Conservation (phyloP, 2,797 vertebrate genomes). For the Rousettus madagascariensis region DNA sequence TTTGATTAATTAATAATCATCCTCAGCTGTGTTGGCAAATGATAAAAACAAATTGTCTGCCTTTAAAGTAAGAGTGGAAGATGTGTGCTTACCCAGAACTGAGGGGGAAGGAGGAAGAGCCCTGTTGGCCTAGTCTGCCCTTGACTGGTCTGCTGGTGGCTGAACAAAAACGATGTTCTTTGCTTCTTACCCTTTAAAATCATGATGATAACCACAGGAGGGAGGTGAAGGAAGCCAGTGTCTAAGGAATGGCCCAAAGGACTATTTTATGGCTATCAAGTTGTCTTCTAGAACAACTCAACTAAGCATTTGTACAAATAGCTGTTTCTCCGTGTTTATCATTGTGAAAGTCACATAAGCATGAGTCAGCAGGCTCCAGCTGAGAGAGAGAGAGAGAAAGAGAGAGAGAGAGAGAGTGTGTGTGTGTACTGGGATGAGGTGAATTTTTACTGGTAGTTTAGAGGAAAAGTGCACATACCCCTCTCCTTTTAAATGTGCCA, state of each 20-base stretch:
- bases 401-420: background rate
- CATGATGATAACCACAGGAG: background rate
- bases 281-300: constrained; percentile 9
- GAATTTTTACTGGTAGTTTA: background rate
- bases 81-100: constrained; percentile 78
- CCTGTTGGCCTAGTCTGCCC: constrained; percentile 68
- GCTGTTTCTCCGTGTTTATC: background rate
- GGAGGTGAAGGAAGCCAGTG: background rate
- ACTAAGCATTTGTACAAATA: background rate
- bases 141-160: constrained; percentile 33
- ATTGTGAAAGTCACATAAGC: background rate
- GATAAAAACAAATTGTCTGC: constrained; percentile 86
- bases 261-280: background rate
- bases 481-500: background rate
- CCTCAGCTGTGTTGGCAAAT: constrained; percentile 92
- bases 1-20: constrained; percentile 96
- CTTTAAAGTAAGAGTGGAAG: constrained; percentile 85
- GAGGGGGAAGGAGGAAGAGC: constrained; percentile 71
- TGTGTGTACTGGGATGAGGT: background rate
- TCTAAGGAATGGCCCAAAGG: background rate
- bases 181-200: background rate
- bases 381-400: background rate
- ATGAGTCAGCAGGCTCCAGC: background rate
- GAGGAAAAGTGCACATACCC: background rate
- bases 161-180: constrained; percentile 7